Percentiles rank a stretch among this genome's conserved stretches.
Evolutionary conservation across 1,140 invertebrate species (phyloP).

Genomic region (Drosophila ohnishii): DNA sequence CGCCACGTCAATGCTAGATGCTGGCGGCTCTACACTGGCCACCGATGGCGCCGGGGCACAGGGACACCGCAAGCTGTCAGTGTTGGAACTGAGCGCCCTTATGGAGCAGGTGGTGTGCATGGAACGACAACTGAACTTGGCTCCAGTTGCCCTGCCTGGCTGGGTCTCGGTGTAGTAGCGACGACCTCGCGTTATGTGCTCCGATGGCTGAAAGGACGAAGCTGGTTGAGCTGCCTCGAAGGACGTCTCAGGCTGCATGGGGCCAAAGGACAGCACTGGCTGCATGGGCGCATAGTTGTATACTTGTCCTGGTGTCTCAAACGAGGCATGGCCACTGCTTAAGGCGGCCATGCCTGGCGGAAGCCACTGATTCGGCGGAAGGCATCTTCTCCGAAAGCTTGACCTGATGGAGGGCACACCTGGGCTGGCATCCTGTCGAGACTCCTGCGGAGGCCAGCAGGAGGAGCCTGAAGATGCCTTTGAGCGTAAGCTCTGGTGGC

Average conservation of each 20-base stretch:
- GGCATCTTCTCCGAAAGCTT: neutral
- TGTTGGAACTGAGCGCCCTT: conserved; percentile 19
- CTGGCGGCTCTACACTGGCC: neutral
- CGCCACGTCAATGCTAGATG: neutral
- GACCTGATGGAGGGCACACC: neutral
- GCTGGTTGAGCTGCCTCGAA: too few relatives aligned
- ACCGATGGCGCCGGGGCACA: conserved; percentile 30
- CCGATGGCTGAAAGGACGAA: too few relatives aligned
- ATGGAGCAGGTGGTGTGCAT: conserved; percentile 18
- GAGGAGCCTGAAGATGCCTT: too few relatives aligned
- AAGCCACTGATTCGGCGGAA: neutral
- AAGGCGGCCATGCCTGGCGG: neutral
- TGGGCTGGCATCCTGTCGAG: too few relatives aligned
- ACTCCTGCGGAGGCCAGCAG: too few relatives aligned
- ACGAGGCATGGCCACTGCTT: neutral
- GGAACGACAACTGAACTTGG: conserved; percentile 10
- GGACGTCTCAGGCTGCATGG: too few relatives aligned
- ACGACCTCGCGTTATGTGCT: neutral
- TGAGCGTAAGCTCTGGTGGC: neutral
- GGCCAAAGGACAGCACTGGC: too few relatives aligned
- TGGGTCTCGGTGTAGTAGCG: conserved; percentile 37
- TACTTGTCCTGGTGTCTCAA: neutral
- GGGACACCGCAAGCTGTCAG: conserved; percentile 17
- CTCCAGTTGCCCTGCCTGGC: too few relatives aligned
- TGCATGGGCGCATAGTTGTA: too few relatives aligned